phyloP scores from a whole-genome alignment of 2,113 vertebrate genomes.

The Notarius lentiginosus region DNA sequence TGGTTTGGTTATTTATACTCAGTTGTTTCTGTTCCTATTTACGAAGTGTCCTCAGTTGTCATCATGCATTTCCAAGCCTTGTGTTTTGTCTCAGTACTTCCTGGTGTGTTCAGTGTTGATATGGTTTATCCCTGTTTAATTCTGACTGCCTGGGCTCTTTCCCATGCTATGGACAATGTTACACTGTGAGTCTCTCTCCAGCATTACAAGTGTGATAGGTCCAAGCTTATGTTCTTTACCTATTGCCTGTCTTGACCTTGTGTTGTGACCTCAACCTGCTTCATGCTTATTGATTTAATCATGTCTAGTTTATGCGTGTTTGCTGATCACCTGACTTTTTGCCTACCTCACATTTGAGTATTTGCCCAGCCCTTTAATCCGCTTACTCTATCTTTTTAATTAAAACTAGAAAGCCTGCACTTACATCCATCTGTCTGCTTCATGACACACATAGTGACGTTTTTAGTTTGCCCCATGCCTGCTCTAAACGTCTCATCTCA shows the following conservation, averaged over 20 bases:
- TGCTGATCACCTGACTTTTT: not conserved
- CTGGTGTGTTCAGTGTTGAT: not conserved
- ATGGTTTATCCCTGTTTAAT: not conserved
- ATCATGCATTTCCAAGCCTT: not conserved
- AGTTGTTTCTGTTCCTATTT: not conserved
- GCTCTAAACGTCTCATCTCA: not conserved
- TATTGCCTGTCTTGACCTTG: not conserved
- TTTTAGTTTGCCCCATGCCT: not conserved
- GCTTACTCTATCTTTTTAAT: not conserved
- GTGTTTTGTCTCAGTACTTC: not conserved
- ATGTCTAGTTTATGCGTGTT: not conserved
- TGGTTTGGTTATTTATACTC: not conserved
- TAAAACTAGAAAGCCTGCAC: not conserved
- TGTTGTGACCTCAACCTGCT: not conserved
- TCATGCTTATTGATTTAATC: not conserved
- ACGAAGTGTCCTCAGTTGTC: not conserved
- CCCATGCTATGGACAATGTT: not conserved
- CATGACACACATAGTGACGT: not conserved
- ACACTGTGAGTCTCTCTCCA: not conserved
- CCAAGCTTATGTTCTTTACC: not conserved
- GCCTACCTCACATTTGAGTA: not conserved
- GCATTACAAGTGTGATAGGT: not conserved
- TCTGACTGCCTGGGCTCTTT: not conserved
- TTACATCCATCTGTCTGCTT: not conserved
- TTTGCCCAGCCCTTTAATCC: not conserved